These are phyloP conservation scores for Hofmannophila pseudospretella DNA, from an alignment of 2,888 invertebrate genomes.

Conservation along the genomic window DNA sequence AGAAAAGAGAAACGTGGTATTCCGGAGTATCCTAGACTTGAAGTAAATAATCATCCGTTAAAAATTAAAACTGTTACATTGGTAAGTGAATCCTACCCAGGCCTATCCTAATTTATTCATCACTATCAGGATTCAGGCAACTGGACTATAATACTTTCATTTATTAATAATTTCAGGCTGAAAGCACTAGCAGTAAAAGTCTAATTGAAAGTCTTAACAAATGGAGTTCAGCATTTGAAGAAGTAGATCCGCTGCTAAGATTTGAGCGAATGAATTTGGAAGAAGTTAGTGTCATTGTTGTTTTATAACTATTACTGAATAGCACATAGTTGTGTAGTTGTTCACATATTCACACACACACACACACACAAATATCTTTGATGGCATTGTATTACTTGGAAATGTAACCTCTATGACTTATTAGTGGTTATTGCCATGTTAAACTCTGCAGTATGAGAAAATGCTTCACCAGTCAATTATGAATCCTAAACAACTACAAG, in stretches of 20 bases:
- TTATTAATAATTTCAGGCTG: constrained; percentile 33
- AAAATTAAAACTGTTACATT: constrained; percentile 40
- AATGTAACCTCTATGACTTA: too few species aligned
- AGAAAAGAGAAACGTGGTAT: constrained; percentile 22
- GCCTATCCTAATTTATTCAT: too few species aligned
- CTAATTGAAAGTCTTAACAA: constrained; percentile 59
- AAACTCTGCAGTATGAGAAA: too few species aligned
- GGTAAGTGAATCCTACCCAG: constrained; percentile 30
- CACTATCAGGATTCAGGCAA: too few species aligned
- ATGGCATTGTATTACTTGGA: too few species aligned
- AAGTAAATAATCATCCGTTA: constrained; percentile 59
- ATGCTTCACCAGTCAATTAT: too few species aligned
- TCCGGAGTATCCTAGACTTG: constrained; percentile 42
- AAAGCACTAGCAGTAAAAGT: constrained; percentile 35
- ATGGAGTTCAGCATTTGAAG: constrained; percentile 67
- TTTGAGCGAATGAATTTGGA: constrained; percentile 61
- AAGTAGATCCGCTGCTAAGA: constrained; percentile 58
- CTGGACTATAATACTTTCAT: too few species aligned
- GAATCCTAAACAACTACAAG: too few species aligned
- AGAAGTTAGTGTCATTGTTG: constrained; percentile 45
- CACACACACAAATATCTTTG: too few species aligned
- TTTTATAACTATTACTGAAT: neutral
- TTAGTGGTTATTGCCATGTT: too few species aligned
- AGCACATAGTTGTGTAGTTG: too few species aligned
- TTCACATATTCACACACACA: too few species aligned